These are phyloP conservation scores for Chaetodon auriga DNA, from an alignment of 2,113 vertebrate species.

Conservation along the genomic window DNA sequence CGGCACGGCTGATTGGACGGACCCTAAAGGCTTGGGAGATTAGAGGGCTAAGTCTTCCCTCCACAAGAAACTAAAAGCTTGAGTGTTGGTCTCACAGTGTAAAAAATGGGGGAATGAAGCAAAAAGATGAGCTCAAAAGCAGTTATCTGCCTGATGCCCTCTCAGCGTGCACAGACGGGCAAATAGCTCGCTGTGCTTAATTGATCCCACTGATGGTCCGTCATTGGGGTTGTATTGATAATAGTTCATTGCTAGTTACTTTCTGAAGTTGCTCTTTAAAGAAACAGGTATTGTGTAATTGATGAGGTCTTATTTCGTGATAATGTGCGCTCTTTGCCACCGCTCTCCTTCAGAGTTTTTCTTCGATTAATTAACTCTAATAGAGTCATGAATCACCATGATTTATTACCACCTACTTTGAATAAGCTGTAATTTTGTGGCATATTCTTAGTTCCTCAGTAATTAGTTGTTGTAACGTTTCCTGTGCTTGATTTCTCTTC, in stretches of 20 bases:
- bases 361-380: slow-evolving; percentile 11
- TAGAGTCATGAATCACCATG: slow-evolving; percentile 1
- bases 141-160: background rate
- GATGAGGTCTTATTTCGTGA: background rate
- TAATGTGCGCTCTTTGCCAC: background rate
- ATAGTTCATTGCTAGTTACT: background rate
- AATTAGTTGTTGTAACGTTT: background rate
- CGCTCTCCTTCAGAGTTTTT: background rate
- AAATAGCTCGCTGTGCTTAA: background rate
- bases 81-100: slow-evolving; percentile 1
- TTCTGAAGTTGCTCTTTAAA: background rate
- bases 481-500: background rate
- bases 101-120: background rate
- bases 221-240: background rate
- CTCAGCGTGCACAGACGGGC: background rate
- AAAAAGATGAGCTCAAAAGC: slow-evolving; percentile 5
- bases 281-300: slow-evolving; percentile 2
- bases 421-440: background rate
- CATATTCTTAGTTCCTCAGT: too few species aligned
- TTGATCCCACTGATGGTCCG: background rate
- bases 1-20: slow-evolving; percentile 21
- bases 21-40: slow-evolving; percentile 37
- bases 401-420: slow-evolving; percentile 14
- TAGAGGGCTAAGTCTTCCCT: slow-evolving; percentile 26
- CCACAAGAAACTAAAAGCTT: slow-evolving; percentile 5